Base-by-base conservation (phyloP, 2,113 vertebrate genomes). In the Sturnira hondurensis region DNA sequence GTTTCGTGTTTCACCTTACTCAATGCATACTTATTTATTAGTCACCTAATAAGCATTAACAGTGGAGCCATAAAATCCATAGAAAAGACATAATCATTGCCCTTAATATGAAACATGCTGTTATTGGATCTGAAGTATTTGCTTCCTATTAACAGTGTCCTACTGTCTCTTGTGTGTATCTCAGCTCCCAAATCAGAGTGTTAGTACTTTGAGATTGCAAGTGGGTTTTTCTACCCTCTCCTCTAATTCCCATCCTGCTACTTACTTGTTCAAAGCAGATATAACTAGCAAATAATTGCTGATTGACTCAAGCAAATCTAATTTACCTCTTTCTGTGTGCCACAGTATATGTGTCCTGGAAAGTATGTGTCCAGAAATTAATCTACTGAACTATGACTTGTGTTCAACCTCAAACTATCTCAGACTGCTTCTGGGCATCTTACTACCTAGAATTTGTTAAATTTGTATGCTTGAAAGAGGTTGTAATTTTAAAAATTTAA, bases 291-390 rank as follows among this genome's bases (percentile, higher is more conserved):
- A 71, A 36, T 67, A 71, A 68, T 78, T 67, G 15, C 61, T 87
- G 26, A 87, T 67, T 96, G 4, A 26, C 12, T 97, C 96, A 45
- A 82, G 71, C 16, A 81, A 76, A 78, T 86, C 11, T 14, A 94
- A 54, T 54, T 61, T 17, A 54, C 15, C 52, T 63, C 7, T 7
- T 74, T 70, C 70, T 41, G 7, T 73, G 28, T 65, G 33, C 3
- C n/a, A 54, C 4, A 63, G 58, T 89, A 50, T 22, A 70, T 45
- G 4, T 76, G 16, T 13, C 45, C 24, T 58, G 31, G 19, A 47
- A 82, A 50, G 11, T 74, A 56, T 54, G 36, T 36, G 0, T n/a
- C 67, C 1, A 3, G 7, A 89, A 94, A 36, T 83, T 78, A 89
- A 41, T 50, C 19, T 92, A 71, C n/a, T 67, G 45, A 68, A 31